Conservation (phyloP, 2,888 invertebrate genomes). For the Cyclophora albipunctata region DNA sequence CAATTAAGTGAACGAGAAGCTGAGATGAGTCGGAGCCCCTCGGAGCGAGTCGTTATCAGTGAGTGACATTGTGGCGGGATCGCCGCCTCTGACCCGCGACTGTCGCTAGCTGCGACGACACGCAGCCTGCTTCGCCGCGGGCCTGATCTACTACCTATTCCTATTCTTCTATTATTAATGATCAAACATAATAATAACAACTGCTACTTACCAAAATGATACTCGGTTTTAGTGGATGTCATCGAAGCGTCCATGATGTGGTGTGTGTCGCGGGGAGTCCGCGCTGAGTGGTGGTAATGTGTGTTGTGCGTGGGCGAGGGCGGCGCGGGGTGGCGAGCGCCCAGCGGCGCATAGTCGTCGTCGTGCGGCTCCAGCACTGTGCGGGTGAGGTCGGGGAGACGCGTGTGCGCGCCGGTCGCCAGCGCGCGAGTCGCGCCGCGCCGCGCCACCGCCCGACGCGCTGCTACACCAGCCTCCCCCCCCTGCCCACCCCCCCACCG, state of each 20-base stretch:
- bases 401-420: slow-evolving; percentile 31
- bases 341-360: slow-evolving; percentile 20
- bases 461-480: slow-evolving; percentile 14
- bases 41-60: not conserved
- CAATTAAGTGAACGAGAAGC: too few relatives aligned
- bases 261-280: slow-evolving; percentile 6
- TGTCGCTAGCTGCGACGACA: not conserved
- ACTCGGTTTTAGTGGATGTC: slow-evolving; percentile 48
- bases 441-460: slow-evolving; percentile 13
- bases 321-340: slow-evolving; percentile 24
- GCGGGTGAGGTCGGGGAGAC: slow-evolving; percentile 28
- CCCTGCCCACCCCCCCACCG: slow-evolving; percentile 14
- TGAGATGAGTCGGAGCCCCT: too few relatives aligned
- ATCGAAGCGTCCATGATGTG: slow-evolving; percentile 30
- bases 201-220: slow-evolving; percentile 54
- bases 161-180: not conserved
- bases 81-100: not conserved
- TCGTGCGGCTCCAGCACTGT: slow-evolving; percentile 12
- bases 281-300: slow-evolving; percentile 5
- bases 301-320: slow-evolving; percentile 13
- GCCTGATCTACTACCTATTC: not conserved
- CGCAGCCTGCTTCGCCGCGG: not conserved
- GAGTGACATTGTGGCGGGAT: not conserved
- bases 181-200: not conserved
- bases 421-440: slow-evolving; percentile 37